phyloP scores from a whole-genome alignment of 1,140 invertebrate genomes.

The Dreissena polymorpha region DNA sequence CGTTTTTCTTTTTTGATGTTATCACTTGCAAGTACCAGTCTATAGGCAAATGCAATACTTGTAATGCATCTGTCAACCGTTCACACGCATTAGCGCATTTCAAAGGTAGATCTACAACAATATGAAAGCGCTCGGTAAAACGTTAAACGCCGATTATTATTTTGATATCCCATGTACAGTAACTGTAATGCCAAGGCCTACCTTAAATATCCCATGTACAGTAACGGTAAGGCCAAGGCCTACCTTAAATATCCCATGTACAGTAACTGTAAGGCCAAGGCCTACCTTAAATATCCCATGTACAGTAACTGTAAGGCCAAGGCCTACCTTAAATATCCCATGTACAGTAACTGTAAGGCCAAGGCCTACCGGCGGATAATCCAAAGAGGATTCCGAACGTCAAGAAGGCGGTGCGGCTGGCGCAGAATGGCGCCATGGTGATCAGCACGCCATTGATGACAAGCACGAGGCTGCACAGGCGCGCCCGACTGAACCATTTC shows the following conservation, averaged over 20 bases:
- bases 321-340: too few relatives aligned
- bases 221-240: too few relatives aligned
- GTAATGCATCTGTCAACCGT: background rate
- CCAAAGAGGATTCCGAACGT: slow-evolving; percentile 25
- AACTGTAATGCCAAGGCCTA: too few relatives aligned
- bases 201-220: too few relatives aligned
- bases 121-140: background rate
- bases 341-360: too few relatives aligned
- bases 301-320: too few relatives aligned
- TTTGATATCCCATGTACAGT: background rate
- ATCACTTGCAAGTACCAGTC: too few relatives aligned
- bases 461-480: background rate
- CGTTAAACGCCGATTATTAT: background rate
- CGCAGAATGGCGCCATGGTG: slow-evolving; percentile 11
- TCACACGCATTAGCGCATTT: background rate
- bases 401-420: background rate
- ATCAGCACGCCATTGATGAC: slow-evolving; percentile 3
- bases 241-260: too few relatives aligned
- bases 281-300: too few relatives aligned
- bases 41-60: too few relatives aligned
- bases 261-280: too few relatives aligned
- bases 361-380: slow-evolving; percentile 23
- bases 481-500: background rate
- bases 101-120: background rate
- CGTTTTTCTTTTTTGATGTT: too few relatives aligned